Evolutionary conservation across 2,797 vertebrate genomes (phyloP), one percentile per base, ranked within the genome.

Genomic region (Moxostoma hubbsi): DNA sequence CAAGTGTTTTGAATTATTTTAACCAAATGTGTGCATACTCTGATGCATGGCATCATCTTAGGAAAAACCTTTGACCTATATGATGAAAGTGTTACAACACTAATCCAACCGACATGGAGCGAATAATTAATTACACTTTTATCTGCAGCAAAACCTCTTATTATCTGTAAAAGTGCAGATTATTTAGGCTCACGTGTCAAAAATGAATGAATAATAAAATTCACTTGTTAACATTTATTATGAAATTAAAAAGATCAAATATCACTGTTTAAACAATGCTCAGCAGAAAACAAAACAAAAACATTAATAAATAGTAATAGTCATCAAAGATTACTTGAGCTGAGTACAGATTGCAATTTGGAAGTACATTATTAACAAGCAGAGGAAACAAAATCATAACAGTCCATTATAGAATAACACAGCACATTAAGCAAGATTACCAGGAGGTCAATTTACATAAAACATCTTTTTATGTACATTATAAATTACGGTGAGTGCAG

Each of bases 351-450:
- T 88, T 92, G 89, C 88, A 93, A 87, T 88, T 89, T 61, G 71
- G 68, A 79, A 88, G 88, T 89, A 89, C 89, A 90, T 88, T 85
- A 87, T 36, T 86, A 92, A 83, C 81, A 86, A 90, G 87, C 83
- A 87, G 81, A 85, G 69, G 46, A 82, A 77, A 50, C 18, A 63
- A 72, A 80, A 88, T 82, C 73, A 88, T 89, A 92, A 91, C 92
- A 89, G 87, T 90, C 87, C 91, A 93, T 91, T 92, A 93, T 90
- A 90, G 87, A 92, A 91, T 87, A 93, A 91, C 91, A 94, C 91
- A 94, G 90, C 92, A 94, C 93, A 94, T 93, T 91, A 92, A 92
- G 93, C 93, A 93, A 92, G 90, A 92, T 94, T 94, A 94, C 91
- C 93, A 94, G 92, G 91, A 93, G 91, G 91, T 93, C 88, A 90